A percentile compares a stretch with the other conserved stretches of the same genome.
phyloP scores from a whole-genome alignment of 2,797 vertebrate species.

The Acanthurus leucopareius region DNA sequence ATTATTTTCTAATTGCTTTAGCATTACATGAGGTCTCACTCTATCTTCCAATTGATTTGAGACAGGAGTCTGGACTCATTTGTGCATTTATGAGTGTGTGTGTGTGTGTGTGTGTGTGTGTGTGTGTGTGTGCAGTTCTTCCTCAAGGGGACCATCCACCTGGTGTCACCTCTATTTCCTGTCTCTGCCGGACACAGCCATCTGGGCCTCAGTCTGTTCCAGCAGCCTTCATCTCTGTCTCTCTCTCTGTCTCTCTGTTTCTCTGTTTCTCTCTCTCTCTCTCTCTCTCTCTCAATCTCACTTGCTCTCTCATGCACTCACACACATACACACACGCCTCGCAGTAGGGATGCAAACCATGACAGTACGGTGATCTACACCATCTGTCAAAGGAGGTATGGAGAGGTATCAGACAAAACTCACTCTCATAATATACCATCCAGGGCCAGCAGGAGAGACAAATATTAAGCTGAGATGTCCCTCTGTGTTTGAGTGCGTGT shows the following conservation, averaged over 20 bases:
- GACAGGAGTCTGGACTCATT: constrained; percentile 10
- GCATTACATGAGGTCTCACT: constrained; percentile 4
- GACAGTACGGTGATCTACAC: constrained; percentile 58
- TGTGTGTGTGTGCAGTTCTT: constrained; percentile 36
- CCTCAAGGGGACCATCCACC: constrained; percentile 71
- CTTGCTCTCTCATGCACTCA: constrained; percentile 20
- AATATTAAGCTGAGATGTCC: constrained; percentile 56
- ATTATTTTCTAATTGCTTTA: neutral
- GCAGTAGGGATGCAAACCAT: constrained; percentile 54
- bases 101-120: constrained; percentile 27
- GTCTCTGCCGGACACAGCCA: constrained; percentile 80
- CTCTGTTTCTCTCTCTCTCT: neutral
- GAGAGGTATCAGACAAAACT: constrained; percentile 59
- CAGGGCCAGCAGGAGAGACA: constrained; percentile 49
- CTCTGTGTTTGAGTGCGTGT: constrained; percentile 25
- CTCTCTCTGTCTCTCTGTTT: constrained; percentile 20
- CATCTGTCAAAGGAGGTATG: constrained; percentile 73
- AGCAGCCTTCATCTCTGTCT: constrained; percentile 59
- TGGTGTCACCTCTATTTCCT: constrained; percentile 81
- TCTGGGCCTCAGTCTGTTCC: constrained; percentile 85
- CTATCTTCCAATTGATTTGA: constrained; percentile 16
- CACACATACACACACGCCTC: constrained; percentile 8
- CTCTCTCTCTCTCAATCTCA: constrained; percentile 14
- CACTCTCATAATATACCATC: constrained; percentile 51
- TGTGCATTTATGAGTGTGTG: constrained; percentile 21